Evolutionary conservation across 2,797 vertebrate genomes (phyloP).

Genomic region (Harpagifer antarcticus): DNA sequence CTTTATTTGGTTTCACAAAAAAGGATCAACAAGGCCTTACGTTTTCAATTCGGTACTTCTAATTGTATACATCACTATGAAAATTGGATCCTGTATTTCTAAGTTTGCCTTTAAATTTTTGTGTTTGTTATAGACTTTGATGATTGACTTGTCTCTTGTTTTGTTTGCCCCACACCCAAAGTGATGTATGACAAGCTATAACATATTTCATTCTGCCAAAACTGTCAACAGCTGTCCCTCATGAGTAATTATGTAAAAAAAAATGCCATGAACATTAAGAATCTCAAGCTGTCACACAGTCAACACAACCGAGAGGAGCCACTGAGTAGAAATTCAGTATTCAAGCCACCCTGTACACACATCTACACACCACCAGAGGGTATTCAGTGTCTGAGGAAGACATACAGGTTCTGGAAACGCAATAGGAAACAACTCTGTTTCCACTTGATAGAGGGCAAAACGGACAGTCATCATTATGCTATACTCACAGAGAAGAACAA

Average conservation of each 20-base stretch:
- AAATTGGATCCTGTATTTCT: background rate
- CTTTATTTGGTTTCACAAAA: background rate
- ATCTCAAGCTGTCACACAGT: slow-evolving; percentile 22
- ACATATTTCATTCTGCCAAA: background rate
- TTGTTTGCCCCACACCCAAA: background rate
- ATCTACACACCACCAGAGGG: slow-evolving; percentile 49
- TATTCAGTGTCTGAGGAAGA: slow-evolving; percentile 30
- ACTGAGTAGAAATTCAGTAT: background rate
- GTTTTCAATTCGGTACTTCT: background rate
- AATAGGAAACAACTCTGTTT: background rate
- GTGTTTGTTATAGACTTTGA: background rate
- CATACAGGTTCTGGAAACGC: background rate
- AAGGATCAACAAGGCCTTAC: no score
- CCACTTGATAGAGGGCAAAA: background rate
- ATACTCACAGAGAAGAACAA: background rate
- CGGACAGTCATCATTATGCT: background rate
- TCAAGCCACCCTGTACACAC: background rate
- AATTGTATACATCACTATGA: background rate
- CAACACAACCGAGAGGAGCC: background rate
- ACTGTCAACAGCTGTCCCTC: background rate
- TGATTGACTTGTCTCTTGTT: background rate
- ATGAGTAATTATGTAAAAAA: background rate
- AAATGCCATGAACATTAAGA: background rate
- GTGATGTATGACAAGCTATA: background rate
- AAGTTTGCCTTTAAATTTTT: background rate